Evolutionary conservation across 2,113 vertebrate genomes (phyloP), one percentile per base, ranked within the genome.

Genomic region (Electrona antarctica): DNA sequence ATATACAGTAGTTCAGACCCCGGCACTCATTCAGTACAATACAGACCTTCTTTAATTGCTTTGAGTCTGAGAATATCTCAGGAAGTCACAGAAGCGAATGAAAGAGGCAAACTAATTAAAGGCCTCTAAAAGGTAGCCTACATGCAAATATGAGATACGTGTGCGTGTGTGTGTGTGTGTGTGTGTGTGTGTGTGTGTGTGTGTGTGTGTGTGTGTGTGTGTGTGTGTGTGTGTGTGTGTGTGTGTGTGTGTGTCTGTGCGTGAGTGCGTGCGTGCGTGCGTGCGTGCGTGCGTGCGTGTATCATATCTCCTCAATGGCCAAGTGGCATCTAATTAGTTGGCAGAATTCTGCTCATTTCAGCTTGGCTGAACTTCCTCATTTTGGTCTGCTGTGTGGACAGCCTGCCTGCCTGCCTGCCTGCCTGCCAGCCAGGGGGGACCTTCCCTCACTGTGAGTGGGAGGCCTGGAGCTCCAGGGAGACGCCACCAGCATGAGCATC

Each of bases 401-500:
- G 67, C 67, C 52, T 41, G 63, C 41, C 59, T 71, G 65, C 80
- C 15, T 21, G 21, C 21, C 56, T 58, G 76, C 33, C 33, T 74
- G 82, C 74, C 15, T 45, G 28, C 71, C 60, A 28, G 76, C 13
- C 7, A 54, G 33, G 33, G 33, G 33, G 33, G 5, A 41, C 3
- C 33, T 41, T 41, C 33, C 1, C 33, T 64, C 50, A 66, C 54
- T 61, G 70, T 51, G 73, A 69, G 73, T 3, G 60, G 76, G 76
- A 70, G 73, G 75, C 76, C 73, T 60, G 2, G 0, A 68, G 73
- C 71, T 79, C 71, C 70, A 41, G 55, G 73, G 77, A 81, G 71
- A 75, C 77, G 64, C 71, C 59, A 13, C 68, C 71, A 85, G 77
- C 89, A 84, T 88, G 69, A 85, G 77, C 89, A 84, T 88, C 85